Evolutionary conservation across 2,888 invertebrate species (phyloP), one percentile per base, ranked within the genome.

Genomic region (Orthosia gothica): DNA sequence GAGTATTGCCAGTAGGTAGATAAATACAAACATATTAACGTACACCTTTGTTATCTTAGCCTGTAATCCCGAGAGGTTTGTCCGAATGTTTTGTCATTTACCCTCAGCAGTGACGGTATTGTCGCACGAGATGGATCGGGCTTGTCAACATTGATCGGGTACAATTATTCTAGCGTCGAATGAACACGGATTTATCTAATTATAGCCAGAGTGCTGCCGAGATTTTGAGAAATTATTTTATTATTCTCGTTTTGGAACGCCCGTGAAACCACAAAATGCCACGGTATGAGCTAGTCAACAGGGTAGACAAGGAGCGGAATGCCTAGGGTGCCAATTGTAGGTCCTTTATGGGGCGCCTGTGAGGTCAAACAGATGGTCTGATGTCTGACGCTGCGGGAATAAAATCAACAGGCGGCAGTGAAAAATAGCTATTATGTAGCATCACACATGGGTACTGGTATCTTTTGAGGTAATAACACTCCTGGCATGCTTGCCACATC

Each of bases 21-120:
- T 18, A 67, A 26, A n/a, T 47, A 66, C 26, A 74, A 58, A 66
- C 58, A 58, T 55, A 68, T 67, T 58, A 70, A 61, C 63, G 54
- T 71, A 75, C 18, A 55, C 68, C 40, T 64, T 70, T 70, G 76
- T 54, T 54, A 76, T 26, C 45, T 59, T 11, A 32, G 50, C 49
- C 5, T 4, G 64, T 54, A 18, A 32, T 49, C 76, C 76, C 76
- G 59, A 55, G 64, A 76, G 76, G 59, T 64, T 70, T 45, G 40
- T 2, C 40, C 26, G 54, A 68, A 69, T 76, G 67, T 81, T 70
- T 81, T 74, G 63, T 80, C 76, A 50, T 54, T 59, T 50, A 64
- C 23, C 63, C 54, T 55, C 49, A 50, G 63, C 47, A 64, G 26
- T 61, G 71, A 64, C 5, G 40, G 58, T 40, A 62, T 49, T 64